Base-by-base conservation (phyloP, 1,140 invertebrate genomes). In the Gerris buenoi region DNA sequence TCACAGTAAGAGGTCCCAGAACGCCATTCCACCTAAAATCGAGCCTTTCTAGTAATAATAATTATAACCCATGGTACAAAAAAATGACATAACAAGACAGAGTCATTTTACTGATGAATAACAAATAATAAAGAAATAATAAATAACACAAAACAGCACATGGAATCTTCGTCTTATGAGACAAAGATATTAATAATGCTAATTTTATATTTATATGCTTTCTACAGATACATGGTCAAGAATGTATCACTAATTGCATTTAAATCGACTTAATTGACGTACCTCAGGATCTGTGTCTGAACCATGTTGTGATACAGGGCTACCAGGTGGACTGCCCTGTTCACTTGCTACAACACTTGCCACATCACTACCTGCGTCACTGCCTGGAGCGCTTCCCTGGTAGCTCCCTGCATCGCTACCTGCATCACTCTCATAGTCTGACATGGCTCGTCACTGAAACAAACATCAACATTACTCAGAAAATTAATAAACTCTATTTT, bases 401-500 rank as follows among this genome's bases (percentile, higher is more conserved):
- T 67, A 69, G 63, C 71, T 72, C 18, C 67, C 71, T 13, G 66
- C 68, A 25, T 71, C 71, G 61, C 71, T 70, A 5, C 71, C 71
- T 23, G 67, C 65, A 68, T 70, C 70, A 57, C 68, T 68, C 18
- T 71, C 70, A 25, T 66, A 65, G 58, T 72, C 71, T n/a, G 69
- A 69, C 69, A 70, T 70, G n/a, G n/a, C n/a, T n/a, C n/a, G n/a
- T n/a, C n/a, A n/a, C n/a, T n/a, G n/a, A n/a, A n/a, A n/a, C 56
- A n/a, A n/a, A n/a, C n/a, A n/a, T n/a, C 26, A 57, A 33, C 18
- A 27, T 26, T n/a, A n/a, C n/a, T n/a, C n/a, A n/a, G n/a, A n/a
- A n/a, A n/a, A n/a, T n/a, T n/a, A n/a, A n/a, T n/a, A n/a, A n/a
- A n/a, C n/a, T n/a, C n/a, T n/a, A n/a, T n/a, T n/a, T n/a, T n/a